Evolutionary conservation across 1,140 invertebrate species (phyloP).

Genomic region (Trypoxylus dichotomus): DNA sequence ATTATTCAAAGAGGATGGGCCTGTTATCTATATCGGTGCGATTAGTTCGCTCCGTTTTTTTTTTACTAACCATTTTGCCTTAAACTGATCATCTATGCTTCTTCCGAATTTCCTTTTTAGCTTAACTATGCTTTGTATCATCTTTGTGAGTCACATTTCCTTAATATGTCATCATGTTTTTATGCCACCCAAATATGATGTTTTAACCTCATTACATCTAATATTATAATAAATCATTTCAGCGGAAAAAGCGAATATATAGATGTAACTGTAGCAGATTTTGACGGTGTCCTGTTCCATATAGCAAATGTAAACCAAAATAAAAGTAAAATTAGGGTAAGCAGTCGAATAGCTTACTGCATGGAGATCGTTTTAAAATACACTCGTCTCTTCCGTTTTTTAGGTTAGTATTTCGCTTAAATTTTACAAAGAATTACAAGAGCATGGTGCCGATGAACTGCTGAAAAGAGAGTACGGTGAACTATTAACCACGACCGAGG

Average conservation of each 20-base stretch:
- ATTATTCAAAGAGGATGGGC: slow-evolving; percentile 1
- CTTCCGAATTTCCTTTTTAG: not conserved
- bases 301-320: slow-evolving; percentile 96
- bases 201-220: not conserved
- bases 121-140: not conserved
- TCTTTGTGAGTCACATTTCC: slow-evolving; percentile 17
- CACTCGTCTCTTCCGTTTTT: slow-evolving; percentile 42
- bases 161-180: slow-evolving; percentile 27
- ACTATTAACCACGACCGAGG: slow-evolving; percentile 79
- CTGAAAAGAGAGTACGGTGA: slow-evolving; percentile 89
- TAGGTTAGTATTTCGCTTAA: slow-evolving; percentile 97
- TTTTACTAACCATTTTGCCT: not conserved
- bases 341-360: slow-evolving; percentile 48
- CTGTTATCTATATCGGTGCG: slow-evolving; percentile 23
- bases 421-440: slow-evolving; percentile 97
- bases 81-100: not conserved
- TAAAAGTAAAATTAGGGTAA: slow-evolving; percentile 95
- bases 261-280: slow-evolving; percentile 93
- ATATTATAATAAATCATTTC: slow-evolving; percentile 48
- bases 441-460: slow-evolving; percentile 96
- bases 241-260: slow-evolving; percentile 94
- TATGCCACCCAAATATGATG: slow-evolving; percentile 31
- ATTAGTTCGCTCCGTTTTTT: not conserved
- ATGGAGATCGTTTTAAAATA: not conserved
- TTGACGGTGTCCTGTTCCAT: slow-evolving; percentile 98